Conservation (phyloP, 2,113 vertebrate genomes). For the Chionis minor region DNA sequence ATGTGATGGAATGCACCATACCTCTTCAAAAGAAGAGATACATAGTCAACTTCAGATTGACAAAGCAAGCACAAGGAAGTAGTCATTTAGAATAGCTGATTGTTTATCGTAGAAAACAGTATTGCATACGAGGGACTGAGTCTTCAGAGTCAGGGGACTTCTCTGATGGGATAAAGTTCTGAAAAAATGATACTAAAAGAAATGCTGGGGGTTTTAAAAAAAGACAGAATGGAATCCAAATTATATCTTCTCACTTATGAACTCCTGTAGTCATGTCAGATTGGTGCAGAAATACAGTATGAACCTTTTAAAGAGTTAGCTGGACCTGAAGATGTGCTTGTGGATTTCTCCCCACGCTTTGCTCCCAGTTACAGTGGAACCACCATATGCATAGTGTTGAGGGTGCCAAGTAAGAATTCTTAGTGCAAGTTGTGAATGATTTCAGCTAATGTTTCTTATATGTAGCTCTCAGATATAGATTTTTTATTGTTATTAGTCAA, state of each 20-base stretch:
- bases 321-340: background rate
- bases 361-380: background rate
- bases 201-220: background rate
- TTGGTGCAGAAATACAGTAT: background rate
- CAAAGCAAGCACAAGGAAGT: background rate
- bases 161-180: background rate
- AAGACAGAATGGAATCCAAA: background rate
- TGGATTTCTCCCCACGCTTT: background rate
- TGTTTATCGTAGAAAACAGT: background rate
- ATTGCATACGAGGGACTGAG: background rate
- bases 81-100: background rate
- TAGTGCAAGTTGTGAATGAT: background rate
- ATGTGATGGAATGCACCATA: background rate
- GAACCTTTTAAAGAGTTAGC: background rate
- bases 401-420: background rate
- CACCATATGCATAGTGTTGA: background rate
- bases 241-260: background rate
- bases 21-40: background rate
- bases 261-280: background rate
- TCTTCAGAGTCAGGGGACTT: background rate
- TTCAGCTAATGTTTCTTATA: background rate
- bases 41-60: background rate
- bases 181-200: background rate
- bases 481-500: no score
- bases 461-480: background rate